These are phyloP conservation scores for Gambelia wislizenii DNA, from an alignment of 2,797 vertebrate species.

Conservation along the genomic window DNA sequence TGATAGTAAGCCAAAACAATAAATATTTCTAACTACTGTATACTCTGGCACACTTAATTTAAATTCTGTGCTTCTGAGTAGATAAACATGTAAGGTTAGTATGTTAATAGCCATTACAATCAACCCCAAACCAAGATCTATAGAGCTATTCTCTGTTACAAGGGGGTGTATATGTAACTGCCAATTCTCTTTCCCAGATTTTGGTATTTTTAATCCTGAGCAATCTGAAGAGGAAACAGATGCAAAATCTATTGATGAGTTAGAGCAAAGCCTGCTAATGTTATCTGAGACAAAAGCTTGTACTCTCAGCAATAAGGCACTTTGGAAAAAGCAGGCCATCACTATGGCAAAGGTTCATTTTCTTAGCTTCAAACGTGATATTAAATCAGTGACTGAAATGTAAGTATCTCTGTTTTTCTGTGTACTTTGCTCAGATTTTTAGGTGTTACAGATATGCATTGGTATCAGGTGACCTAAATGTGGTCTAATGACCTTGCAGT, in stretches of 20 bases:
- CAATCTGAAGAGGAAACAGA: constrained; percentile 81
- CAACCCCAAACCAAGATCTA: background rate
- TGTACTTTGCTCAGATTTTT: background rate
- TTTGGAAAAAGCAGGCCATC: constrained; percentile 93
- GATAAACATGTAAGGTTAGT: background rate
- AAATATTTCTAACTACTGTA: background rate
- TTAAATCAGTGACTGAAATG: constrained; percentile 89
- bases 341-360: constrained; percentile 90
- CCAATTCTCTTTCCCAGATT: constrained; percentile 81
- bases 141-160: background rate
- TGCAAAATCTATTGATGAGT: constrained; percentile 82
- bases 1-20: background rate
- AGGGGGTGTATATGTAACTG: background rate
- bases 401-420: constrained; percentile 73
- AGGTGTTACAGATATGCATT: background rate
- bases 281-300: constrained; percentile 84
- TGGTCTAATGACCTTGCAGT: background rate
- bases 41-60: background rate
- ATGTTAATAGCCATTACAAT: background rate
- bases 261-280: constrained; percentile 89
- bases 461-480: background rate
- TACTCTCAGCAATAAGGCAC: constrained; percentile 75
- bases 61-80: background rate
- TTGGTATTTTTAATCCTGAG: constrained; percentile 90
- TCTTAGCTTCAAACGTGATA: constrained; percentile 89